phyloP scores from a whole-genome alignment of 64 coral and sea anemone genomes.

The Catalaphyllia jardinei region DNA sequence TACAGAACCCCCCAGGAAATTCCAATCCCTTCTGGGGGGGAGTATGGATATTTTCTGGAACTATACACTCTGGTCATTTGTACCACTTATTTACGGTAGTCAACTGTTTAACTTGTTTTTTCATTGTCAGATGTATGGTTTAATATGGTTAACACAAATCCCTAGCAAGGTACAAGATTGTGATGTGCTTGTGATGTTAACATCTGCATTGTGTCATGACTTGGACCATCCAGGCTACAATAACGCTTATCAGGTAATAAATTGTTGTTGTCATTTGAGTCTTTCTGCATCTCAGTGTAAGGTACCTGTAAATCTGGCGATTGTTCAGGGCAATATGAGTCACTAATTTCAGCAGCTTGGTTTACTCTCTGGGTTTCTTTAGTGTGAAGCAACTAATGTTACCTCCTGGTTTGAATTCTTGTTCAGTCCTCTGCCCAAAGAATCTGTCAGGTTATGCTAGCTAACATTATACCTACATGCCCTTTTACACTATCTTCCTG shows the following conservation, averaged over 20 bases:
- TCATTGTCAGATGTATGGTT: constrained; percentile 82
- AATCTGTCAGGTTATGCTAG: too few species aligned
- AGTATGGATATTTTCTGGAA: too few species aligned
- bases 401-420: too few species aligned
- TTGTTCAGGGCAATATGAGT: neutral
- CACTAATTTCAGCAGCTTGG: too few species aligned
- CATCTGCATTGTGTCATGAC: constrained; percentile 88
- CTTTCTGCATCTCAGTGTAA: neutral
- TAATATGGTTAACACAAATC: constrained; percentile 89
- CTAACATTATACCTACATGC: too few species aligned
- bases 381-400: too few species aligned
- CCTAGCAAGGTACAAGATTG: constrained; percentile 52
- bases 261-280: neutral
- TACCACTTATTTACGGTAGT: neutral
- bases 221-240: constrained; percentile 91
- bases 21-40: too few species aligned
- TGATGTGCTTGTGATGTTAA: constrained; percentile 84
- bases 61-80: too few species aligned
- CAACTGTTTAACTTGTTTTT: neutral
- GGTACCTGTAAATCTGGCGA: neutral
- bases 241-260: constrained; percentile 85
- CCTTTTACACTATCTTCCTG: too few species aligned
- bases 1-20: too few species aligned
- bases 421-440: too few species aligned
- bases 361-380: too few species aligned